Base-by-base conservation (phyloP, 2,113 vertebrate species). In the Brachyistius frenatus region DNA sequence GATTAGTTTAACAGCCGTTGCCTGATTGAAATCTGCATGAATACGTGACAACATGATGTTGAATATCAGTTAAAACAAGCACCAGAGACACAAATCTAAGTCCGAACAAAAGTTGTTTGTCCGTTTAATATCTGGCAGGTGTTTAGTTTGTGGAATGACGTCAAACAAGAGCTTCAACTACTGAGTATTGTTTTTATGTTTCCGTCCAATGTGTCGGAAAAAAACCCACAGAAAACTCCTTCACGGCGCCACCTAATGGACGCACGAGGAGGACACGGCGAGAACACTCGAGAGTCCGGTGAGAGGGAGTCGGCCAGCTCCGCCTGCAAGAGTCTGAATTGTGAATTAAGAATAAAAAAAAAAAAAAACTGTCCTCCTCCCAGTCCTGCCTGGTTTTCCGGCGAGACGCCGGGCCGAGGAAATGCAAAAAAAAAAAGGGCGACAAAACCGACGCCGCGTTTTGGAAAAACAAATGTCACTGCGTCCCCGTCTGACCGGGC, bases 111-210 rank as follows among this genome's bases (percentile, higher is more conserved):
- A 66, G 50, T 35, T 8, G 50, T 62, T 23, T 73, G 73, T 3
- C 56, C 11, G 0, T 90, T 90, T 88, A 90, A 88, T 88, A 80
- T 83, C 67, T 70, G 70, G 77, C 73, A 89, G 64, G 65, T 55
- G 53, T 80, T 91, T 57, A 62, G 46, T 57, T 80, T 70, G 23
- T 61, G 85, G 85, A 91, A 90, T 88, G 81, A 44, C 61, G 32
- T 52, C 55, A 74, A 79, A 86, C 66, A 63, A 78, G 33, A 80
- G 54, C 30, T 84, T 64, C 2, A 63, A 65, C 69, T 73, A 73
- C 64, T 79, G 64, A 41, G 11, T 50, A 52, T 74, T 10, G 8
- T 57, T 50, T 23, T 81, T 56, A 74, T 33, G 30, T 64, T 49
- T 36, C 53, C 35, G 69, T 87, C 70, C 80, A 7, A 23, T 23